These are phyloP conservation scores for Sminthurinus aureus DNA, from an alignment of 2,888 invertebrate species.

Conservation along the genomic window DNA sequence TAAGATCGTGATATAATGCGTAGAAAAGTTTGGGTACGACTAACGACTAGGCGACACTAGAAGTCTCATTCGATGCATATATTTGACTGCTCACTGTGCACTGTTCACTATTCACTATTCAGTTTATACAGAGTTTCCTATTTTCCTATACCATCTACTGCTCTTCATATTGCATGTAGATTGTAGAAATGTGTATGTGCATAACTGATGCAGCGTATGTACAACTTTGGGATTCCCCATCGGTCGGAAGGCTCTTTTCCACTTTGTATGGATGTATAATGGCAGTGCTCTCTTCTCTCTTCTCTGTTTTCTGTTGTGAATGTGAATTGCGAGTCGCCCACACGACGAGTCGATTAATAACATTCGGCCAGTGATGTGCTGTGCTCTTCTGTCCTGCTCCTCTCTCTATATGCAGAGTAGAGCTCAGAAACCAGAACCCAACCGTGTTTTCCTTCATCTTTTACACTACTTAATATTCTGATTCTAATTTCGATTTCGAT, in stretches of 20 bases:
- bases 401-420: constrained; percentile 1
- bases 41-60: no score
- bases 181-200: not conserved
- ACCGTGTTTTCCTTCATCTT: constrained; percentile 24
- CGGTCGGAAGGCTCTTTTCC: not conserved
- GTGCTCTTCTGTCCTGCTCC: not conserved
- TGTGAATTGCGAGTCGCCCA: constrained; percentile 39
- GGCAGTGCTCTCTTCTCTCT: no score
- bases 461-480: not conserved
- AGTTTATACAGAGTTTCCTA: not conserved
- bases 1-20: no score
- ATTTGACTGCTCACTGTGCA: no score
- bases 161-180: not conserved
- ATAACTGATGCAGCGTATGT: not conserved
- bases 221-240: constrained; percentile 28
- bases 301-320: constrained; percentile 21
- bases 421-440: not conserved
- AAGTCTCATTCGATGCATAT: not conserved
- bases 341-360: constrained; percentile 41
- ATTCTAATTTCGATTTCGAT: no score
- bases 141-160: no score
- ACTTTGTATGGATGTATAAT: not conserved
- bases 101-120: no score
- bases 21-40: no score
- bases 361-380: constrained; percentile 40